These are phyloP conservation scores for Ceramica pisi DNA, from an alignment of 2,888 invertebrate genomes.

Conservation along the genomic window DNA sequence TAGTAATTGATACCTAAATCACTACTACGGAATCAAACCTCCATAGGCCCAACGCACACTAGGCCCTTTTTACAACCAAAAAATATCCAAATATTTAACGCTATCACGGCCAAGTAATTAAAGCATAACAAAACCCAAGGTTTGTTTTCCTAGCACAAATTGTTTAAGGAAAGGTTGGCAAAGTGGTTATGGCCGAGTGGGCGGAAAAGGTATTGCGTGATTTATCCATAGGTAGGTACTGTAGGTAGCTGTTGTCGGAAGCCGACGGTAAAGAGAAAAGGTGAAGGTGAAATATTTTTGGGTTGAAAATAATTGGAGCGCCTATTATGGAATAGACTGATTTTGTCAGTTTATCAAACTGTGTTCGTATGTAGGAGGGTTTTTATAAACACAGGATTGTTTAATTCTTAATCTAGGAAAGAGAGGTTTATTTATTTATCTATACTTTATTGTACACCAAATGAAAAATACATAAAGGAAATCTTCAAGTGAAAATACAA, in stretches of 20 bases:
- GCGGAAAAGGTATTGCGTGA: slow-evolving; percentile 32
- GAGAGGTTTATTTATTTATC: too few species aligned
- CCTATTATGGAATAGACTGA: not conserved
- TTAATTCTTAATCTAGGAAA: too few species aligned
- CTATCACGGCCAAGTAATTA: slow-evolving; percentile 8
- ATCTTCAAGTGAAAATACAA: too few species aligned
- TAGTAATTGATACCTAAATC: not conserved
- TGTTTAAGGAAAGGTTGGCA: slow-evolving; percentile 9
- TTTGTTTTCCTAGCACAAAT: slow-evolving; percentile 6
- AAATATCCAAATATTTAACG: not conserved
- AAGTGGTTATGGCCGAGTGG: slow-evolving; percentile 9
- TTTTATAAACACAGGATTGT: too few species aligned
- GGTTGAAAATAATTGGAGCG: not conserved
- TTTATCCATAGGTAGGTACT: slow-evolving; percentile 15
- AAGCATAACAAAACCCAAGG: slow-evolving; percentile 27
- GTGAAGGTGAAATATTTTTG: slow-evolving; percentile 10
- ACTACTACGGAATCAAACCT: not conserved
- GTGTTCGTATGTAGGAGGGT: not conserved
- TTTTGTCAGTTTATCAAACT: not conserved
- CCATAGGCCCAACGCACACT: not conserved
- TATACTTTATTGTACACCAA: too few species aligned
- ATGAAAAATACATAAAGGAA: too few species aligned
- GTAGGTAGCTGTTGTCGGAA: not conserved
- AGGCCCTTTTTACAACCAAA: not conserved
- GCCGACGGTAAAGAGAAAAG: not conserved